Conservation (phyloP, 2,888 invertebrate species). For the Caenorhabditis sinica region DNA sequence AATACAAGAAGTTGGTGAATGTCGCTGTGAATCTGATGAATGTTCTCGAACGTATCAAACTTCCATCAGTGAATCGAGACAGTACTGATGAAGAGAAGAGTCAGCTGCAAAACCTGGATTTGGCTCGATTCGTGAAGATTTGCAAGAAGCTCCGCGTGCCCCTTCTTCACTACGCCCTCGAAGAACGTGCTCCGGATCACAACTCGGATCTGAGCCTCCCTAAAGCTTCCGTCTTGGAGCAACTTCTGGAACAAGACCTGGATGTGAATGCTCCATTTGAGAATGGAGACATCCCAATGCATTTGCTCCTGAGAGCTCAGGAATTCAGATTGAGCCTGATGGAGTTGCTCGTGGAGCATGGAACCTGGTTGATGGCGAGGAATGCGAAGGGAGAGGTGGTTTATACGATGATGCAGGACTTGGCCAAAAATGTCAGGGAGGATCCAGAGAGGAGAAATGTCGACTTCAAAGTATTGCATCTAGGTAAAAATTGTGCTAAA, state of each 20-base stretch:
- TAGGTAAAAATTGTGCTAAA: too few species aligned
- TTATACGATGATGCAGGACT: conserved; percentile 56
- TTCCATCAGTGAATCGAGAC: conserved; percentile 20
- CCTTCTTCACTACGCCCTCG: conserved; percentile 64
- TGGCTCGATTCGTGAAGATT: conserved; percentile 24
- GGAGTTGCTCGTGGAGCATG: conserved; percentile 60
- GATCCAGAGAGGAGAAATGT: background rate
- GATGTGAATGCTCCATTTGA: conserved; percentile 64
- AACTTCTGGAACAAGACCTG: conserved; percentile 68
- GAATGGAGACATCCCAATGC: conserved; percentile 73
- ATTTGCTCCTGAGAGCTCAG: conserved; percentile 66
- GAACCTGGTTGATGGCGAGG: conserved; percentile 70
- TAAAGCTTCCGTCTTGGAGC: conserved; percentile 37
- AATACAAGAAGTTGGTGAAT: conserved; percentile 69
- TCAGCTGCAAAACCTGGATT: conserved; percentile 2
- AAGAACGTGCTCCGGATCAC: conserved; percentile 30
- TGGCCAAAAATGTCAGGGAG: conserved; percentile 5
- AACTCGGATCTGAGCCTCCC: conserved; percentile 42
- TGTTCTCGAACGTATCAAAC: conserved; percentile 53
- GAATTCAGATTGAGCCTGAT: conserved; percentile 63
- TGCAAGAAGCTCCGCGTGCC: conserved; percentile 53
- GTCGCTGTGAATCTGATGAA: conserved; percentile 73
- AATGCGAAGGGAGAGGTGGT: conserved; percentile 69
- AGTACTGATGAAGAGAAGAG: conserved; percentile 9
- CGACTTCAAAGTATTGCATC: conserved; percentile 9